A percentile compares a stretch with the other conserved stretches of the same genome.
phyloP scores from a whole-genome alignment of 2,113 vertebrate genomes.

The Athene noctua region DNA sequence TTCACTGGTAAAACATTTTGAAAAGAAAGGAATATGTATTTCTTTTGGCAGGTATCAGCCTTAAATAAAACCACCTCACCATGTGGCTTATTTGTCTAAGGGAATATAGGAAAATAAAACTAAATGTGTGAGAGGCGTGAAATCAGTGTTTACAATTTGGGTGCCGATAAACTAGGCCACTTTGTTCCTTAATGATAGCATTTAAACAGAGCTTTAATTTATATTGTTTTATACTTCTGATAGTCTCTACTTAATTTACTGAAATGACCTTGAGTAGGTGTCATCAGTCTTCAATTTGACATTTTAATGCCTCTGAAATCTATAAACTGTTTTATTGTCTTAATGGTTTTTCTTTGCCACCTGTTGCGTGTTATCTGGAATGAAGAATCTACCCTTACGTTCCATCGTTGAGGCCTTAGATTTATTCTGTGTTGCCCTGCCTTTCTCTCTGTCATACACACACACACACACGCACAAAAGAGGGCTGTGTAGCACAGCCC shows the following conservation, averaged over 20 bases:
- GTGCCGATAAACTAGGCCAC: not conserved
- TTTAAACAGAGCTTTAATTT: not conserved
- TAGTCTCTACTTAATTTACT: not conserved
- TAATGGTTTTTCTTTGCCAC: not conserved
- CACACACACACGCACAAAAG: not conserved
- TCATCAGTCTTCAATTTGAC: not conserved
- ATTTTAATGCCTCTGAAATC: not conserved
- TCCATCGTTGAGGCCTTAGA: accelerated
- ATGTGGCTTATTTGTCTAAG: not conserved
- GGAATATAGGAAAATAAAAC: not conserved
- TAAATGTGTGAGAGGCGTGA: not conserved
- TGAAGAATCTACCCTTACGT: not conserved
- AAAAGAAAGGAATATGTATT: not conserved
- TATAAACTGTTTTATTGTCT: not conserved
- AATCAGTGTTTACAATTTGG: not conserved
- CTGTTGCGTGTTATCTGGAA: not conserved
- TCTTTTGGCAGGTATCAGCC: not conserved
- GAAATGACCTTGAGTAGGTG: not conserved
- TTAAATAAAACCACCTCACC: not conserved
- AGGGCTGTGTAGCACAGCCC: not conserved
- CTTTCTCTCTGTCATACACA: not conserved
- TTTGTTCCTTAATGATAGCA: not conserved
- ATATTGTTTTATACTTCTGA: not conserved
- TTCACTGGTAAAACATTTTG: not conserved
- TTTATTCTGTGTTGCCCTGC: not conserved